Conservation (phyloP, 2,113 vertebrate genomes). For the Eublepharis macularius region DNA sequence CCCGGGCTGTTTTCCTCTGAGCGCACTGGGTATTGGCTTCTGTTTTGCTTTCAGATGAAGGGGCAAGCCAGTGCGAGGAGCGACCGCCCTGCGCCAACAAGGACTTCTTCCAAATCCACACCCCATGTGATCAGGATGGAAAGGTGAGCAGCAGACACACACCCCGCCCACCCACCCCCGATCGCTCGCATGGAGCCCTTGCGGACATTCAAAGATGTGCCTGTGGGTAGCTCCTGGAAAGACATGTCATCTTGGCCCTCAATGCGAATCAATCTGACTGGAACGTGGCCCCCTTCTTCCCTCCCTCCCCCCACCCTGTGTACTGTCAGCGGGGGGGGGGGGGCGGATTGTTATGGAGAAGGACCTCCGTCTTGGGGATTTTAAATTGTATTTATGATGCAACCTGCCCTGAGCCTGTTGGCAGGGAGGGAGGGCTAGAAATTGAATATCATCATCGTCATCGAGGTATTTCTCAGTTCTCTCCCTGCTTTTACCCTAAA, state of each 20-base stretch:
- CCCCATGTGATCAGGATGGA: conserved; percentile 88
- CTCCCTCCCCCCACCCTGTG: too few species aligned
- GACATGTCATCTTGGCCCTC: too few species aligned
- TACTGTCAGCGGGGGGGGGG: too few species aligned
- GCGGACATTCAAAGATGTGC: not conserved
- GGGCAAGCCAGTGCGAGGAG: conserved; percentile 80
- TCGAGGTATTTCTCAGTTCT: not conserved
- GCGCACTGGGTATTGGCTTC: not conserved
- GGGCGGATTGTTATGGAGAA: too few species aligned
- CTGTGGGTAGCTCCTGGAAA: conserved; percentile 13
- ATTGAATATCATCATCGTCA: too few species aligned
- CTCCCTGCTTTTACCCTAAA: not conserved
- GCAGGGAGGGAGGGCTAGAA: too few species aligned
- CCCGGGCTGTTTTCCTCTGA: not conserved
- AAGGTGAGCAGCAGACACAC: conserved; percentile 83
- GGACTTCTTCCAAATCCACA: conserved; percentile 95
- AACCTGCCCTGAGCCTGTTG: too few species aligned
- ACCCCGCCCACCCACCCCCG: too few species aligned
- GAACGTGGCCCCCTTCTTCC: too few species aligned
- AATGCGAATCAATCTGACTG: too few species aligned
- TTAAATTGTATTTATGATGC: too few species aligned
- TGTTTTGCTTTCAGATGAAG: conserved; percentile 81
- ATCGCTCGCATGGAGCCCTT: not conserved
- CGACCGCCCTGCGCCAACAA: conserved; percentile 87
- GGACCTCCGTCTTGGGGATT: too few species aligned